Conservation (phyloP, 2,888 invertebrate species). For the Stramonita haemastoma region DNA sequence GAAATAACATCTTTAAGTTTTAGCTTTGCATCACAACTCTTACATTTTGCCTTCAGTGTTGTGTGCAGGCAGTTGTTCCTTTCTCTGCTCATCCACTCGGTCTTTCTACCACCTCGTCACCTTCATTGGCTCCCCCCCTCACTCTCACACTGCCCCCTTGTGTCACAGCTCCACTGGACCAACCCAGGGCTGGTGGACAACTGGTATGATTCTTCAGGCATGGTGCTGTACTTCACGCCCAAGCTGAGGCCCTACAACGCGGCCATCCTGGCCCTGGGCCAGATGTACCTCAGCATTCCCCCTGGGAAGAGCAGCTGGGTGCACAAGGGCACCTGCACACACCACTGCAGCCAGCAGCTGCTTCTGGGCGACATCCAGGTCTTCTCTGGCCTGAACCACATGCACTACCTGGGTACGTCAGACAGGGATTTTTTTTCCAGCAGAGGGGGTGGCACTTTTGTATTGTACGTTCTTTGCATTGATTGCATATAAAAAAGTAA, state of each 20-base stretch:
- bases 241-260: constrained; percentile 53
- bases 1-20: too few species aligned
- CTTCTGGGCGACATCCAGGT: background rate
- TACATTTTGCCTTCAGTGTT: too few species aligned
- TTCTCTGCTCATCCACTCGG: too few species aligned
- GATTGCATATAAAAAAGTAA: too few species aligned
- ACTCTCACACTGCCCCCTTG: background rate
- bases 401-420: background rate
- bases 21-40: too few species aligned
- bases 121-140: too few species aligned
- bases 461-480: too few species aligned
- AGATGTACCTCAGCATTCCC: constrained; percentile 53
- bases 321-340: constrained; percentile 29
- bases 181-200: constrained; percentile 49
- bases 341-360: constrained; percentile 40
- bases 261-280: constrained; percentile 53
- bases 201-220: constrained; percentile 56
- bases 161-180: constrained; percentile 60
- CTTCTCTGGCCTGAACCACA: background rate
- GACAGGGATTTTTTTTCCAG: too few species aligned
- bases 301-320: constrained; percentile 43
- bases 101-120: too few species aligned
- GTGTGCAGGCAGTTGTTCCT: too few species aligned
- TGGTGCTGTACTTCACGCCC: constrained; percentile 54
- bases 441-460: too few species aligned